These are phyloP conservation scores for Tolmerus cingulatus DNA, from an alignment of 2,888 invertebrate species.

Conservation along the genomic window DNA sequence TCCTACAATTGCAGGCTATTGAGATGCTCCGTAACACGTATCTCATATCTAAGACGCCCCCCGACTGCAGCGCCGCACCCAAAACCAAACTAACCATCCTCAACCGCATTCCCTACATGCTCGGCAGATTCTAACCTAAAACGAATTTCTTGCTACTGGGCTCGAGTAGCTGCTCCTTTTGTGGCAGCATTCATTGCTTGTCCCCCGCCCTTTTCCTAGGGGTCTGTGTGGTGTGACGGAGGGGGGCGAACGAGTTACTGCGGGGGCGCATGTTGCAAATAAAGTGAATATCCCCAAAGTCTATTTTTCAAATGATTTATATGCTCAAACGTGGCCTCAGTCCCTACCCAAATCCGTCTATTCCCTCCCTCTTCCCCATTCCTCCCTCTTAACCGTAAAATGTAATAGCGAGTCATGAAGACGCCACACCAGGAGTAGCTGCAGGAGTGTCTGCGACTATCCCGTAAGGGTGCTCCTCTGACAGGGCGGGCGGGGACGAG, in stretches of 20 bases:
- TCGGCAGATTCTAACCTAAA: constrained; percentile 11
- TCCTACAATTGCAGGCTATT: not conserved
- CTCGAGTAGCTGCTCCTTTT: not conserved
- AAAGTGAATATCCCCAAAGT: constrained; percentile 32
- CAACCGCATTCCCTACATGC: constrained; percentile 24
- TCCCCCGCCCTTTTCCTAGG: not conserved
- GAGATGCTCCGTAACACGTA: constrained; percentile 26
- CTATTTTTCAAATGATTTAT: constrained; percentile 38
- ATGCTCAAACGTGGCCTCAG: not conserved
- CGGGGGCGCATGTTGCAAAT: constrained; percentile 15
- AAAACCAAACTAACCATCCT: constrained; percentile 15
- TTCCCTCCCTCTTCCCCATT: not conserved
- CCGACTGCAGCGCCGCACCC: not conserved
- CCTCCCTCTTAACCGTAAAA: not conserved
- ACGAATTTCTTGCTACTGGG: constrained; percentile 22
- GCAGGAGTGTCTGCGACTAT: not conserved
- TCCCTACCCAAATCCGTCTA: not conserved
- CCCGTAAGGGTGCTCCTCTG: not conserved
- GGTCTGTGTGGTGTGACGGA: not conserved
- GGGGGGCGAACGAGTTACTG: not conserved
- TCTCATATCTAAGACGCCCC: not conserved
- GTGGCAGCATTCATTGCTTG: not conserved
- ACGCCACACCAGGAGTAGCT: not conserved
- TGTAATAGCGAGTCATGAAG: constrained; percentile 13
- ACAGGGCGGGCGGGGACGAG: not conserved